Percentiles rank a stretch among this genome's conserved stretches.
Evolutionary conservation across 2,888 invertebrate species (phyloP).

Genomic region (Cephonodes hylas): DNA sequence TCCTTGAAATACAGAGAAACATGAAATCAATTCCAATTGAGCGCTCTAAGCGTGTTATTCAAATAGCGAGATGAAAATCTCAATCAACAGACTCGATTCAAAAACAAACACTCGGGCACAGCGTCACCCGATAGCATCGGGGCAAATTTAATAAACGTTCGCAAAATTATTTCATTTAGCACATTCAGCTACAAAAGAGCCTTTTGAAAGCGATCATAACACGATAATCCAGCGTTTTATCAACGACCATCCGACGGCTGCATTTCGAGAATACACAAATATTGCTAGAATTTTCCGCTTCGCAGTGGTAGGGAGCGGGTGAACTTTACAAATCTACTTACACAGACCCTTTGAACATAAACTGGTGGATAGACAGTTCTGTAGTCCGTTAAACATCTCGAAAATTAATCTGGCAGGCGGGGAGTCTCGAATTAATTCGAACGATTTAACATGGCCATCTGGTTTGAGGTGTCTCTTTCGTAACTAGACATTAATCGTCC

Average conservation of each 20-base stretch:
- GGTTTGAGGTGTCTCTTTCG: neutral
- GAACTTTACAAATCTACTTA: constrained; percentile 36
- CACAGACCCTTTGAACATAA: constrained; percentile 39
- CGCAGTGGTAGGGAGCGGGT: constrained; percentile 9
- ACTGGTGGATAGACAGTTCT: constrained; percentile 42
- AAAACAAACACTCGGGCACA: neutral
- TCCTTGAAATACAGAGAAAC: neutral
- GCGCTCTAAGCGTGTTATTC: neutral
- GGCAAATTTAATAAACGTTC: neutral
- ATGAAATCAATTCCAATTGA: neutral
- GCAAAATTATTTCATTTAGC: constrained; percentile 9
- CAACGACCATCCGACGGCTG: constrained; percentile 1
- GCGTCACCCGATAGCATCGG: constrained; percentile 1
- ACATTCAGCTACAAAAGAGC: constrained; percentile 13
- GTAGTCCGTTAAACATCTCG: constrained; percentile 47
- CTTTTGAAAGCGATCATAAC: constrained; percentile 14
- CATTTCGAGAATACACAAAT: neutral
- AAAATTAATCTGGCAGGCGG: constrained; percentile 53
- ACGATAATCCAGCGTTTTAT: constrained; percentile 13
- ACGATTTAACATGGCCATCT: constrained; percentile 30
- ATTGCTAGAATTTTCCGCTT: neutral
- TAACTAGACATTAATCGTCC: neutral
- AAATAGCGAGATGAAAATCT: neutral
- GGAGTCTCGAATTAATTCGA: constrained; percentile 52
- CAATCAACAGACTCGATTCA: neutral